Evolutionary conservation across 2,113 vertebrate genomes (phyloP).

Genomic region (Hydropotes inermis): DNA sequence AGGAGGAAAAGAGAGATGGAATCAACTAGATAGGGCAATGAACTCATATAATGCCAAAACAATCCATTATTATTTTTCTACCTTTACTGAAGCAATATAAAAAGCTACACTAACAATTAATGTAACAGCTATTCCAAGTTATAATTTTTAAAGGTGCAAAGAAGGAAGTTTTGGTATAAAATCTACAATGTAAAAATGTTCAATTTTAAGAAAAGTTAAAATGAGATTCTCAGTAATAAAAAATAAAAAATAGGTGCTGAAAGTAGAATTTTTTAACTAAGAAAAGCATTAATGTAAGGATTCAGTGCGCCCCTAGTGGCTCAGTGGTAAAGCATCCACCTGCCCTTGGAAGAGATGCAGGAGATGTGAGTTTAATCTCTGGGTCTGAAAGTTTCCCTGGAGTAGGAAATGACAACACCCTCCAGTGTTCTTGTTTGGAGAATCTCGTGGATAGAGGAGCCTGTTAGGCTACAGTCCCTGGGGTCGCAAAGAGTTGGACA

Average conservation of each 20-base stretch:
- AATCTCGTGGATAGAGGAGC: not conserved
- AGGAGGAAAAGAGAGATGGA: not conserved
- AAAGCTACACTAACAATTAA: not conserved
- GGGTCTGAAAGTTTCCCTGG: not conserved
- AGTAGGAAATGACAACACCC: not conserved
- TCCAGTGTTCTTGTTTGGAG: not conserved
- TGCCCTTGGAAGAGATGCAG: not conserved
- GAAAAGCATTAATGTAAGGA: not conserved
- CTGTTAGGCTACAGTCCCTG: not conserved
- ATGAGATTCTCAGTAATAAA: not conserved
- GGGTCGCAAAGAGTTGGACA: fast-evolving
- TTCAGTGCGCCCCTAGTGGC: not conserved
- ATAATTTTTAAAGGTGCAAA: not conserved
- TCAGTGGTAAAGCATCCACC: not conserved
- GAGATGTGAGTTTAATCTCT: not conserved
- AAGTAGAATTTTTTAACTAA: constrained; percentile 3
- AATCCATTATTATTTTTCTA: constrained; percentile 12
- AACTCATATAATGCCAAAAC: not conserved
- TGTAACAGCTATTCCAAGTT: not conserved
- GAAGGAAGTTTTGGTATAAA: constrained; percentile 33
- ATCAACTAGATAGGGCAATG: not conserved
- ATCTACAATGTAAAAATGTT: not conserved
- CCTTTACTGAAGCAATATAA: not conserved
- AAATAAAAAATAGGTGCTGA: not conserved
- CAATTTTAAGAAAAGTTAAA: not conserved